phyloP scores from a whole-genome alignment of 2,797 vertebrate species.

The Phoxinus dragarum region DNA sequence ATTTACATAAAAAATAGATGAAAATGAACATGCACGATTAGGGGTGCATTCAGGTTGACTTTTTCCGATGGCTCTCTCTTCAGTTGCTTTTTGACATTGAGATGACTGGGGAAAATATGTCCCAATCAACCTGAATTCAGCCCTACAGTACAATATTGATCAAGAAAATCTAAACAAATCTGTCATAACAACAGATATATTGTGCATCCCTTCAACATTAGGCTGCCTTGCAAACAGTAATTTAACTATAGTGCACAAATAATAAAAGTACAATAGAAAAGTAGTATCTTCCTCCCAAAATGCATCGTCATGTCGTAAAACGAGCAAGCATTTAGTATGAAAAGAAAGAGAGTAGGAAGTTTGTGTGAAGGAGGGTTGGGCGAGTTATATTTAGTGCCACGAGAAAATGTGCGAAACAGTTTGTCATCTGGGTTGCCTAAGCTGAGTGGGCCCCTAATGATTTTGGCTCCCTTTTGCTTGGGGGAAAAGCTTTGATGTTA shows the following conservation, averaged over 20 bases:
- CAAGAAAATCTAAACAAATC: background rate
- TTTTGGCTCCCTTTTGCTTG: constrained; percentile 58
- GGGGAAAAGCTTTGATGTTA: constrained; percentile 68
- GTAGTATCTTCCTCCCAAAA: constrained; percentile 56
- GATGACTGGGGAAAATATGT: background rate
- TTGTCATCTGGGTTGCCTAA: constrained; percentile 60
- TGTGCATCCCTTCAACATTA: background rate
- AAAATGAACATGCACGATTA: background rate
- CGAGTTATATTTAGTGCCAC: constrained; percentile 56
- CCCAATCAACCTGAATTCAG: background rate
- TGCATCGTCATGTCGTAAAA: constrained; percentile 20
- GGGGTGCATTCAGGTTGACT: background rate
- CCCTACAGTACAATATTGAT: background rate
- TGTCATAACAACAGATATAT: background rate
- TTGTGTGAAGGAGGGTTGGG: constrained; percentile 31
- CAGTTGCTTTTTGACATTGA: background rate
- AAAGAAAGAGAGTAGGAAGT: constrained; percentile 47
- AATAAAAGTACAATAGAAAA: constrained; percentile 53
- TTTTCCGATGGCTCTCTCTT: background rate
- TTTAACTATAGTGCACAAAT: constrained; percentile 35
- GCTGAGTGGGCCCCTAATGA: constrained; percentile 60
- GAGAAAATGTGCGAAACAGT: constrained; percentile 46
- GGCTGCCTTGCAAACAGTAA: constrained; percentile 28
- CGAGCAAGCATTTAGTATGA: constrained; percentile 16
- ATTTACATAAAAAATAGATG: background rate